Conservation (phyloP, 2,888 invertebrate genomes). For the Eurytoma californica region DNA sequence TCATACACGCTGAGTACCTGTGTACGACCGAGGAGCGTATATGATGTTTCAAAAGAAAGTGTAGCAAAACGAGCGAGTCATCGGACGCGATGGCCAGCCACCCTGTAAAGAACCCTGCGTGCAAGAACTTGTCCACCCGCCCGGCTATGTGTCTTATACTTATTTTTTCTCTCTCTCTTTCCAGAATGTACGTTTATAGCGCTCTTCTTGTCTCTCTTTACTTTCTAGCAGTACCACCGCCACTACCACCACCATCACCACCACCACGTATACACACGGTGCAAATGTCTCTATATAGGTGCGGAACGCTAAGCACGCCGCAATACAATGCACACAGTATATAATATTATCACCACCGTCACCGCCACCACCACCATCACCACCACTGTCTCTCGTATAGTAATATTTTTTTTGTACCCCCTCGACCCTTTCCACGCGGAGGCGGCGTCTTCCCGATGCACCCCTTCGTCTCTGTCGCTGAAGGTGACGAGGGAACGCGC, state of each 20-base stretch:
- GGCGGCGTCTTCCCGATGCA: conserved; percentile 8
- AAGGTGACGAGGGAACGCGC: background rate
- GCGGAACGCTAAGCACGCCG: conserved; percentile 52
- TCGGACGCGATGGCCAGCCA: conserved; percentile 12
- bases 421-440: background rate
- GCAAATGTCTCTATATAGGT: conserved; percentile 22
- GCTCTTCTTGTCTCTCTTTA: conserved; percentile 46
- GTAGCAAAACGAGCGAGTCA: conserved; percentile 1
- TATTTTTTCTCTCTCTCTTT: conserved; percentile 30
- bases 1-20: conserved; percentile 8
- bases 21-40: conserved; percentile 6
- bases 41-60: background rate
- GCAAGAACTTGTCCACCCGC: background rate
- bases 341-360: background rate
- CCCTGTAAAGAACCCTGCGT: background rate
- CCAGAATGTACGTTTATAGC: conserved; percentile 30
- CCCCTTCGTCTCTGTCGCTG: background rate
- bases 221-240: conserved; percentile 43
- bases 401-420: too few species aligned
- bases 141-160: conserved; percentile 13
- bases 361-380: too few species aligned
- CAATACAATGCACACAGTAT: conserved; percentile 48
- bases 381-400: too few species aligned
- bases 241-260: conserved; percentile 9
- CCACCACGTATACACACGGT: background rate